Base-by-base conservation (phyloP, 2,888 invertebrate species). In the Coremacera marginata region DNA sequence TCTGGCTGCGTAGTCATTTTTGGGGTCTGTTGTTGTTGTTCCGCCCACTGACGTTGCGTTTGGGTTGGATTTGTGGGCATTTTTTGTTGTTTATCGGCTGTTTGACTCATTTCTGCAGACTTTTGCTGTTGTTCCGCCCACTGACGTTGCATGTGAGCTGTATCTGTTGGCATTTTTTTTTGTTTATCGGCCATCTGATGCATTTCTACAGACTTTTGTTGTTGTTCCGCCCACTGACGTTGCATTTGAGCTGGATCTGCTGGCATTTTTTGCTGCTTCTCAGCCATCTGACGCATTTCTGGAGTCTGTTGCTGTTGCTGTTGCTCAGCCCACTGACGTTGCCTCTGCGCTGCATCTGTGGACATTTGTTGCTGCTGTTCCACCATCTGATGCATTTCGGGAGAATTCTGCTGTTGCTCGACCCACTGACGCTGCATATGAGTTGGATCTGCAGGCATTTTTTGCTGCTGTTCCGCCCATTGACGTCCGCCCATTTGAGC, bases 371-470 rank as follows among this genome's bases (percentile, higher is more conserved):
- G 22, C 51, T 74, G 63, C 49, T 70, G 31, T 8, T 44, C 60
- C 1, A 71, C 37, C 78, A 67, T 65, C 34, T 72, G 75, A 14
- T 60, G 55, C 67, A 37, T 44, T 31, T 31, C 31, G 31, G 31
- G 31, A 31, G 31, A 31, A 3, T 31, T 31, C 31, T 31, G 31
- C 31, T 31, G 25, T 51, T 81, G 77, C 9, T 79, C 75, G 0
- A 63, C 62, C 82, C 77, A 78, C 22, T 81, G 79, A 0, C 77
- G 70, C 16, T 78, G 72, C 5, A 19, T 44, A 4, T 37, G 44
- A 22, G 19, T 57, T 57, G 27, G 70, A 4, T 62, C 57, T 57
- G 8, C 51, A 25, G 44, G 19, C 57, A 62, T 62, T 16, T 34
- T 70, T 49, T 77, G 62, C 2, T 37, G 57, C 1, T 22, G 52